Base-by-base conservation (phyloP, 2,888 invertebrate species). In the Tolmerus cingulatus region DNA sequence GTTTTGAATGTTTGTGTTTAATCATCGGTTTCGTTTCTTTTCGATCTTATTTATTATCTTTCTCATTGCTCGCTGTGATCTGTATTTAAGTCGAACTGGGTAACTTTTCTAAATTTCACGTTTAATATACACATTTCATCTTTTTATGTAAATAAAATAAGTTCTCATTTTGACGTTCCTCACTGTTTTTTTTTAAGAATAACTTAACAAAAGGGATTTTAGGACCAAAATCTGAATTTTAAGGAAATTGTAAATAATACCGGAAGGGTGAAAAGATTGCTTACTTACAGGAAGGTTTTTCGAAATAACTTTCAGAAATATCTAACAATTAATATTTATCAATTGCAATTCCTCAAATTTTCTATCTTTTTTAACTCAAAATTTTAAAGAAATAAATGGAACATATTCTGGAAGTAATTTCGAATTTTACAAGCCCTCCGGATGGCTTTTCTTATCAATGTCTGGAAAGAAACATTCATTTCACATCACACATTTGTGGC, bases 401-500 rank as follows among this genome's bases (percentile, higher is more conserved):
- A 19, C 27, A 0, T 8, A 4, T 66, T 66, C 27, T 66, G 66
- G 66, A 66, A 66, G 66, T 66, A 12, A 66, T 66, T 66, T 66
- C 27, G 66, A 66, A 66, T 12, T 66, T 66, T n/a, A 66, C n/a
- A 66, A 27, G 66, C 27, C 23, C 66, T 66, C 66, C 66, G 66
- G 23, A 66, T 66, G 30, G 79, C 51, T 79, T 84, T 82, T 84
- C 40, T 85, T 74, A 43, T 30, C 74, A 14, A 57, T 74, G 14
- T 74, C 85, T 43, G 66, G 74, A 85, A 43, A 85, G 30, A 74
- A 57, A 85, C 74, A 85, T 74, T 85, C 74, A 85, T 74, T 46
- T 85, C 85, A 85, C 74, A 85, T 66, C 74, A 74, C 84, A 66
- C 51, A 85, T 74, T 85, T 40, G 85, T 85, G 85, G 74, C 85